Evolutionary conservation across 2,113 vertebrate species (phyloP).

Genomic region (Amphiprion ocellaris): DNA sequence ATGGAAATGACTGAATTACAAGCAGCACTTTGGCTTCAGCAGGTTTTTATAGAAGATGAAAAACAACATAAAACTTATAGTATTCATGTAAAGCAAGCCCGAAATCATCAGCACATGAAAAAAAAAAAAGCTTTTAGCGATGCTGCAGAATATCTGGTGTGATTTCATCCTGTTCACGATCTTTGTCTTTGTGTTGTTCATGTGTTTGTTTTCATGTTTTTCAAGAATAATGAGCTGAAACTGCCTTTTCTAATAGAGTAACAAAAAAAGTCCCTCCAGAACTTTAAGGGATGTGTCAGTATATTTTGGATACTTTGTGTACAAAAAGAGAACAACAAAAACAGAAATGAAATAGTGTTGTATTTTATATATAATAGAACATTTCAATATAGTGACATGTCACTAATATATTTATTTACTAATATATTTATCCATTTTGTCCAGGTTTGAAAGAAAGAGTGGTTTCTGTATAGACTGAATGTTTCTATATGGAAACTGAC

Average conservation of each 20-base stretch:
- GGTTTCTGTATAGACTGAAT: constrained; percentile 85
- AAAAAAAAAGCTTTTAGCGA: constrained; percentile 49
- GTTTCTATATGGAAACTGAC: constrained; percentile 83
- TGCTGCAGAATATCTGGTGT: constrained; percentile 61
- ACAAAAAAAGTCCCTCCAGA: constrained; percentile 81
- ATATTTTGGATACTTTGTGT: constrained; percentile 89
- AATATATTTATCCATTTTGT: constrained; percentile 99
- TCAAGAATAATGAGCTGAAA: constrained; percentile 81
- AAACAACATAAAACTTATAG: constrained; percentile 53
- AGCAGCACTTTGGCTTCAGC: constrained; percentile 80
- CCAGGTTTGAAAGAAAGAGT: constrained; percentile 84
- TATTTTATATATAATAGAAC: constrained; percentile 94
- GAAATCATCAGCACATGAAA: constrained; percentile 46
- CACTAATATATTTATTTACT: constrained; percentile 99
- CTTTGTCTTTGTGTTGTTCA: constrained; percentile 63
- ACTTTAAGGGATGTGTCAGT: constrained; percentile 82
- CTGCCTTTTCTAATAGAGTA: constrained; percentile 84
- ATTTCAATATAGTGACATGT: constrained; percentile 96
- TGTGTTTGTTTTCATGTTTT: constrained; percentile 70
- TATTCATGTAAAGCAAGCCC: constrained; percentile 66
- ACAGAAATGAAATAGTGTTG: constrained; percentile 90
- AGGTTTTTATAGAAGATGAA: constrained; percentile 42
- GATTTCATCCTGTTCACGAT: constrained; percentile 68
- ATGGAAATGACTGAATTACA: constrained; percentile 80
- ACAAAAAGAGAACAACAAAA: constrained; percentile 85